These are phyloP conservation scores for Limenitis camilla DNA, from an alignment of 2,888 invertebrate genomes.

Conservation along the genomic window DNA sequence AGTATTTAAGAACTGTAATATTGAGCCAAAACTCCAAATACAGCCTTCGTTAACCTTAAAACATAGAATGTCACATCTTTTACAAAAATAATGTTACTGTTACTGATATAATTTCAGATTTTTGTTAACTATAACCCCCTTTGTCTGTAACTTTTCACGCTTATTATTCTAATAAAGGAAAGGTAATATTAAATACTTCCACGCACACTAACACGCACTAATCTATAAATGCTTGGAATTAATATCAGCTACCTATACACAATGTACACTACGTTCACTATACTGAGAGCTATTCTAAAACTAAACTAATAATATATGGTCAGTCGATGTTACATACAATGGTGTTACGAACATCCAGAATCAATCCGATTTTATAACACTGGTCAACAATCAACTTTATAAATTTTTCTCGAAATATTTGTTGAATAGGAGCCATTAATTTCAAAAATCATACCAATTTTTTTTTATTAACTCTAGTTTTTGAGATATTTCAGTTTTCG, in stretches of 20 bases:
- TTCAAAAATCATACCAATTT: too few species aligned
- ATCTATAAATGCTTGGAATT: constrained; percentile 67
- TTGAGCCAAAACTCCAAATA: too few species aligned
- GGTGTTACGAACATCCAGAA: constrained; percentile 45
- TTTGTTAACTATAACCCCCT: too few species aligned
- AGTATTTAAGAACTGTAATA: too few species aligned
- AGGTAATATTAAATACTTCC: constrained; percentile 17
- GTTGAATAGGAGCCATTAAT: too few species aligned
- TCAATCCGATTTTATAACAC: not conserved
- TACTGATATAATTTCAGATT: too few species aligned
- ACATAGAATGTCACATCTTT: constrained; percentile 28
- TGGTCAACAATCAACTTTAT: not conserved
- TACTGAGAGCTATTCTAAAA: constrained; percentile 37
- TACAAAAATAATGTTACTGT: too few species aligned
- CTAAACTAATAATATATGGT: constrained; percentile 69
- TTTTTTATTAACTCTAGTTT: too few species aligned
- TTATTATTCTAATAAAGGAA: not conserved
- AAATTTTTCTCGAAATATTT: too few species aligned
- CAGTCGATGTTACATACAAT: constrained; percentile 73
- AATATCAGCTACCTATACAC: constrained; percentile 38
- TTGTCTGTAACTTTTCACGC: not conserved
- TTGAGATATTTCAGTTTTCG: too few species aligned
- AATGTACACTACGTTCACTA: constrained; percentile 23
- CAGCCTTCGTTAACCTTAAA: too few species aligned
- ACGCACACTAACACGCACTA: constrained; percentile 62